phyloP scores from a whole-genome alignment of 2,113 vertebrate species.

The Xenopus tropicalis region DNA sequence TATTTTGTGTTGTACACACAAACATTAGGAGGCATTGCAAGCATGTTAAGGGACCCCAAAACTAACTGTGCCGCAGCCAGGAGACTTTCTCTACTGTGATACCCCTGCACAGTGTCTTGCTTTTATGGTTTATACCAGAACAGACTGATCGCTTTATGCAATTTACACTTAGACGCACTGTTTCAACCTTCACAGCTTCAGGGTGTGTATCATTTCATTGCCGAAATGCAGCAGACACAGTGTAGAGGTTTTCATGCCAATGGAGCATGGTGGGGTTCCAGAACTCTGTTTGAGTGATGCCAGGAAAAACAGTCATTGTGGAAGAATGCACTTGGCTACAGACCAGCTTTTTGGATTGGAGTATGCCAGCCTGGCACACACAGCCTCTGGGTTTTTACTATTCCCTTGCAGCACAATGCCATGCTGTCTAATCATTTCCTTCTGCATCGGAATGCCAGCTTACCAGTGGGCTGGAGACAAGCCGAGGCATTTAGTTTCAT shows the following conservation, averaged over 20 bases:
- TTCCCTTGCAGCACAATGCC: slow-evolving; percentile 27
- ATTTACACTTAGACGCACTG: background rate
- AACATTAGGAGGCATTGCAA: no score
- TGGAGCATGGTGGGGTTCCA: slow-evolving; percentile 25
- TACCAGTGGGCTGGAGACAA: slow-evolving; percentile 17
- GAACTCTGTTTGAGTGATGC: slow-evolving; percentile 33
- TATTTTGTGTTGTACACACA: no score
- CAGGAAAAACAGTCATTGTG: slow-evolving; percentile 44
- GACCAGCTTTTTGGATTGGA: slow-evolving; percentile 22
- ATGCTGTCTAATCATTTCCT: slow-evolving; percentile 32
- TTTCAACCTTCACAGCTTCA: background rate
- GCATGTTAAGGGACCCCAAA: no score
- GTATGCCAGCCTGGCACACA: slow-evolving; percentile 39
- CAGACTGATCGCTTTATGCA: background rate
- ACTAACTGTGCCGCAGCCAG: no score
- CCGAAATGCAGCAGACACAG: slow-evolving; percentile 20
- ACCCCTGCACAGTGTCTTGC: no score
- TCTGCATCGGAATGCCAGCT: slow-evolving; percentile 34
- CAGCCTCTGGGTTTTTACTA: slow-evolving; percentile 11
- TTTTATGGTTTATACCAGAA: no score
- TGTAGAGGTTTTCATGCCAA: slow-evolving; percentile 28
- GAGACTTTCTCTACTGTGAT: no score
- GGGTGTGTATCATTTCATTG: slow-evolving; percentile 17
- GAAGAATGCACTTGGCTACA: slow-evolving; percentile 28
- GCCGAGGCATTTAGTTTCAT: slow-evolving; percentile 5